phyloP scores from a whole-genome alignment of 2,888 invertebrate species.

The Meteorus cinctellus region DNA sequence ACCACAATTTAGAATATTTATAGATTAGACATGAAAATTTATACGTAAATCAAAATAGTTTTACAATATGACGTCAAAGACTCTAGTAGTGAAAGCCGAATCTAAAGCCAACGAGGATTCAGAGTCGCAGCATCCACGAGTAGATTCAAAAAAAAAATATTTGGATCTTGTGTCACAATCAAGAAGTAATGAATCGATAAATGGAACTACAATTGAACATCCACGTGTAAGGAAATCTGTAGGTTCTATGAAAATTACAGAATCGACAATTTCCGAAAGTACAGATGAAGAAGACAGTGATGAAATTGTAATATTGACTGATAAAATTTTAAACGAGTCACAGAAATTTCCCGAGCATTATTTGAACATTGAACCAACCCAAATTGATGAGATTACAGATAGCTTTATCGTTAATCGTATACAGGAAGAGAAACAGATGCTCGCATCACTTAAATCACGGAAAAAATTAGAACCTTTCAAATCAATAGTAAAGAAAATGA shows the following conservation, averaged over 20 bases:
- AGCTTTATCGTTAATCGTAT: background rate
- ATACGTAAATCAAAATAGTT: background rate
- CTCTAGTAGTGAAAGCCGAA: background rate
- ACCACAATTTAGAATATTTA: background rate
- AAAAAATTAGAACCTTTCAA: background rate
- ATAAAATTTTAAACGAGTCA: background rate
- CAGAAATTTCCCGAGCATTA: constrained; percentile 13
- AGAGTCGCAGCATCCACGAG: constrained; percentile 30
- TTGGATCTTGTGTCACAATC: constrained; percentile 37
- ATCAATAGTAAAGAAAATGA: background rate
- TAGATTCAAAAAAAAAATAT: constrained; percentile 46
- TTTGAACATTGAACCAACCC: constrained; percentile 49
- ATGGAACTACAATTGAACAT: background rate
- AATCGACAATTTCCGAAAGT: background rate
- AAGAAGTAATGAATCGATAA: background rate
- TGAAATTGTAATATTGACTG: background rate
- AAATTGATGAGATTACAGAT: constrained; percentile 48
- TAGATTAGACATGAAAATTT: constrained; percentile 7
- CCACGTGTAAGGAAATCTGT: constrained; percentile 31
- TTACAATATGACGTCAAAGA: constrained; percentile 28
- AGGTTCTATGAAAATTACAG: constrained; percentile 22
- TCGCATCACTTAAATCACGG: background rate
- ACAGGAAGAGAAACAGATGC: background rate
- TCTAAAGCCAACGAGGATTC: background rate
- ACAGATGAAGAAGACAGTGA: background rate